Evolutionary conservation across 2,113 vertebrate species (phyloP), one percentile per base, ranked within the genome.

Genomic region (Setophaga kirtlandii): DNA sequence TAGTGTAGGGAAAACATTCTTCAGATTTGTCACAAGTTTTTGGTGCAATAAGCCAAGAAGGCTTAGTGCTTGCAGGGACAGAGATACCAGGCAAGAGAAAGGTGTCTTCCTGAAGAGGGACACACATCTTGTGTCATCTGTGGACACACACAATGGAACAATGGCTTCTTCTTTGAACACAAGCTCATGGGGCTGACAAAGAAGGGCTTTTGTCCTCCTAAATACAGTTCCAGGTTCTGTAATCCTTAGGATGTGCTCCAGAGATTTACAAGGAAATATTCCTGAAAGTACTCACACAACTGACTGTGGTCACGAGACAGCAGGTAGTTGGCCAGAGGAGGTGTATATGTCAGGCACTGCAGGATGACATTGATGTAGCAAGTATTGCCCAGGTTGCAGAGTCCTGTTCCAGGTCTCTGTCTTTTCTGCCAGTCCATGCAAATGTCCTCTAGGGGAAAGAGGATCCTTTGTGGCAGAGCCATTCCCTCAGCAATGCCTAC

Each of bases 341-440:
- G 97, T 0, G 99, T 99, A 94, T 99, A 99, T 5, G 98, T 99
- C 83, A 99, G 97, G 97, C 99, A 99, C 94, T 99, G 99, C 86
- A 99, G 94, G 22, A 98, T 98, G 5, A 99, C 98, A 76, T 99
- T 99, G 85, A 99, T 97, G 91, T 99, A 99, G 90, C 99, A 99
- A 14, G 98, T 99, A 89, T 98, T 99, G 95, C 98, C 99, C 93
- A 99, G 93, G 93, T 99, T 99, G 92, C 98, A 98, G 83, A 99
- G 98, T 79, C 99, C 99, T 11, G 98, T 98, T 96, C 99, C 99
- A 77, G 99, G 98, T 78, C 98, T 97, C 16, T 98, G 98, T 62
- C 97, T 96, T 82, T 99, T 98, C 31, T 98, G 98, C 99, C 99
- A 99, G 86, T 98, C 98, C 55, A 99, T 97, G 96, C 92, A 98